Evolutionary conservation across 2,797 vertebrate species (phyloP), one percentile per base, ranked within the genome.

Genomic region (Leptoclinus maculatus): DNA sequence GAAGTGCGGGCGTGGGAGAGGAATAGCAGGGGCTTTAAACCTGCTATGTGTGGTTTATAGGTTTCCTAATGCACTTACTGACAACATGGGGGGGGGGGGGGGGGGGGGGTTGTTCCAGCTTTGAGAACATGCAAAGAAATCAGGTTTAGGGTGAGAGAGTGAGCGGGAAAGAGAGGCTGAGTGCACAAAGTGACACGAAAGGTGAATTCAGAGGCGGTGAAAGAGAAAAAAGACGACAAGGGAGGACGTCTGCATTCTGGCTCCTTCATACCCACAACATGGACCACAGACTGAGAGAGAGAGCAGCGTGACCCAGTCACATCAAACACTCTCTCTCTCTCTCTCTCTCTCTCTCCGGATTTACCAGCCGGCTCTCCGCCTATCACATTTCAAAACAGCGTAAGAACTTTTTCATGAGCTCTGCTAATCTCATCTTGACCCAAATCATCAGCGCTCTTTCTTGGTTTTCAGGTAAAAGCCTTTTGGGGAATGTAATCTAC

Each of bases 41-140:
- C 58, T 49, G 56, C 77, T 51, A 14, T 60, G 75, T 66, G 65
- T 58, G 66, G 32, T 83, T 90, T 86, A 80, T 78, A 74, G 80
- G 70, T 67, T 84, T 74, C 71, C 72, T 86, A 43, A 80, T 87
- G 65, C 51, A 70, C 68, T 80, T 41, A 54, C 27, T 25, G 71
- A 66, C 47, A 39, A 58, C n/a, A n/a, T n/a, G n/a, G n/a, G n/a
- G n/a, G 10, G 3, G 1, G 13, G 7, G 7, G 8, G 5, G 3
- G 5, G 2, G 2, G 6, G 29, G 23, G 17, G 41, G 36, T 34
- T 34, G n/a, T 27, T 54, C 14, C 39, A 63, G 45, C n/a, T 71
- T 68, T 65, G 10, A 45, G 70, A 60, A 60, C 23, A 27, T 1
- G 36, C 19, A 27, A 19, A 53, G 39, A 57, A 57, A 43, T 34